Evolutionary conservation across 2,797 vertebrate genomes (phyloP), one percentile per base, ranked within the genome.

Genomic region (Trematomus bernacchii): DNA sequence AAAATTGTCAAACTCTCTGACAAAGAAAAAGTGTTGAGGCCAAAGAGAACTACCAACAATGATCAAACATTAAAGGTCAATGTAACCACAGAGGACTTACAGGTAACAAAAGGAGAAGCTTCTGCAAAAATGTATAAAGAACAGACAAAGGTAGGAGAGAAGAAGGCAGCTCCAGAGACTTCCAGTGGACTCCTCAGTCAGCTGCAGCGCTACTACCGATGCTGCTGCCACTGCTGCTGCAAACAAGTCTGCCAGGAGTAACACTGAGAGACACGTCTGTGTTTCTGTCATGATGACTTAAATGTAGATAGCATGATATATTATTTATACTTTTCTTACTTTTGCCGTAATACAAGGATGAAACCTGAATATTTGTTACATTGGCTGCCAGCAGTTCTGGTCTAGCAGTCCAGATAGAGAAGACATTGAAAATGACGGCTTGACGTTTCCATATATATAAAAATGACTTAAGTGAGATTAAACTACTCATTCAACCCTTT

Each of bases 171-270:
- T 66, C 18, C 48, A 68, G 63, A 48, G 4, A 47, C 37, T n/a
- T 73, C 66, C 4, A 16, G 27, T 10, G 68, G 87, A 74, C 44
- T 91, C 10, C 68, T 91, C 19, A 6, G 52, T 47, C 86, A 88
- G n/a, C 47, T 92, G 7, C 51, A 47, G 11, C 72, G 80, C 52
- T 87, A 76, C 64, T 92, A 89, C 67, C 78, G 44, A 16, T 93
- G 89, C 75, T 91, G 88, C 65, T 74, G 77, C 23, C 51, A 19
- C 2, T 84, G 80, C 46, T 85, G 80, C 65, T 87, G 66, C 57
- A 46, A 61, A 9, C 42, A 81, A 46, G 53, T 18, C 15, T 57
- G 15, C 5, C 18, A n/a, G 10, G 66, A 83, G 1, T 43, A 84
- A 19, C 54, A 50, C 19, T 80, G 18, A 81, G 33, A n/a, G 46